Evolutionary conservation across 2,797 vertebrate genomes (phyloP), one percentile per base, ranked within the genome.

Genomic region (Amphiprion clarkii): DNA sequence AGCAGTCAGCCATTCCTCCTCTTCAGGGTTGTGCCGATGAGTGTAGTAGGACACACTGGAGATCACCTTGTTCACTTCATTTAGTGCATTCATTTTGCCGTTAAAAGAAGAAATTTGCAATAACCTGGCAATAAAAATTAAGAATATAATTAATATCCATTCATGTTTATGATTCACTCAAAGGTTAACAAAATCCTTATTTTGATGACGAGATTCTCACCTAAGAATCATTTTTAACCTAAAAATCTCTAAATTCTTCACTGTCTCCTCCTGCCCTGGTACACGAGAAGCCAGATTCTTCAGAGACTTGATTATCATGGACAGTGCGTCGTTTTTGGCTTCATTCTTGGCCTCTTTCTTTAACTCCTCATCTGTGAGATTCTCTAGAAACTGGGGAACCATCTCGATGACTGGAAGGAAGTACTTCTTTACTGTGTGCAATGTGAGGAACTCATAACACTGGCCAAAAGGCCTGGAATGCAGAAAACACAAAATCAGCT

Each of bases 171-270:
- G 3, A 53, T 3, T 12, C 5, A 51, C 2, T 36, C 3, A 13
- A 52, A 42, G 5, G 19, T 33, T 2, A 7, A 33, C 3, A 40
- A 23, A 54, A 36, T 11, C 14, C 6, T 55, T 1, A 19, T 16
- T 54, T 5, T 54, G 10, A 44, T 39, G 2, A 36, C 7, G 67
- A 39, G 13, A 42, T 25, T 76, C 97, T 97, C 93, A 99, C 98
- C 98, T 99, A 97, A 99, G 98, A 95, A 99, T 99, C 98, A 99
- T 99, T 98, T 99, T 99, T 96, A 99, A 97, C 85, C 98, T 99
- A 98, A 99, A 99, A 96, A 99, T 99, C 95, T 99, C 98, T 97
- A 99, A 98, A 89, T 99, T 99, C 95, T 99, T 99, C 93, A 99
- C 98, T 5, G 98, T 99, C 95, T 99, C 98, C 93, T 99, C 98